phyloP scores from a whole-genome alignment of 2,113 vertebrate genomes.

The Rousettus leschenaultii region DNA sequence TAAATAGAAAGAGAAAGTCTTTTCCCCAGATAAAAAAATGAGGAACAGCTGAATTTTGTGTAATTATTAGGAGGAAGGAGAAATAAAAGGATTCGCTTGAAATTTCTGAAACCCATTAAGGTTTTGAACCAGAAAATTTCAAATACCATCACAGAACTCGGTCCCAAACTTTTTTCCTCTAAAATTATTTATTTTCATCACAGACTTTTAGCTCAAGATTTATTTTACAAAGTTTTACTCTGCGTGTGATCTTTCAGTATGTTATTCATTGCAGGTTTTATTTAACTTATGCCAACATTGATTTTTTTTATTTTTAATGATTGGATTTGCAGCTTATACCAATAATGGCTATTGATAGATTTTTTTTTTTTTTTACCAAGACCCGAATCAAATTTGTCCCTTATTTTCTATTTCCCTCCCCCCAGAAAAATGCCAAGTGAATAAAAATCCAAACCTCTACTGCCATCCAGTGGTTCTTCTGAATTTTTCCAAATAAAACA shows the following conservation, averaged over 20 bases:
- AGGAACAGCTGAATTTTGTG: neutral
- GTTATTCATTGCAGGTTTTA: neutral
- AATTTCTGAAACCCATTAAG: constrained; percentile 18
- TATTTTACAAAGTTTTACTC: constrained; percentile 15
- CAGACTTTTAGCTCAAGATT: neutral
- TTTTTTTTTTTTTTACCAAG: neutral
- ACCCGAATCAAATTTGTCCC: neutral
- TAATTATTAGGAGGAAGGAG: neutral
- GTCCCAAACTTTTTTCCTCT: neutral
- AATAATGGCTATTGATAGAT: neutral
- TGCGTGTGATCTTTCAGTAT: neutral
- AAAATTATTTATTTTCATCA: neutral
- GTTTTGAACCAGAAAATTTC: neutral
- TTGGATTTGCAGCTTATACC: neutral
- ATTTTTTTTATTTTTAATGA: neutral
- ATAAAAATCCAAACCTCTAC: constrained; percentile 34
- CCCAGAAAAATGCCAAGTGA: neutral
- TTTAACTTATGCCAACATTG: constrained; percentile 22
- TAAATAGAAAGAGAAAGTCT: neutral
- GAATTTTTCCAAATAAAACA: neutral
- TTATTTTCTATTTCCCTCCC: neutral
- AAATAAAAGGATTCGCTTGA: neutral
- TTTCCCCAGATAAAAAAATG: neutral
- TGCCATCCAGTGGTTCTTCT: constrained; percentile 59
- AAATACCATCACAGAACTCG: neutral